Evolutionary conservation across 2,888 invertebrate genomes (phyloP), one percentile per base, ranked within the genome.

Genomic region (Proisotoma minuta): DNA sequence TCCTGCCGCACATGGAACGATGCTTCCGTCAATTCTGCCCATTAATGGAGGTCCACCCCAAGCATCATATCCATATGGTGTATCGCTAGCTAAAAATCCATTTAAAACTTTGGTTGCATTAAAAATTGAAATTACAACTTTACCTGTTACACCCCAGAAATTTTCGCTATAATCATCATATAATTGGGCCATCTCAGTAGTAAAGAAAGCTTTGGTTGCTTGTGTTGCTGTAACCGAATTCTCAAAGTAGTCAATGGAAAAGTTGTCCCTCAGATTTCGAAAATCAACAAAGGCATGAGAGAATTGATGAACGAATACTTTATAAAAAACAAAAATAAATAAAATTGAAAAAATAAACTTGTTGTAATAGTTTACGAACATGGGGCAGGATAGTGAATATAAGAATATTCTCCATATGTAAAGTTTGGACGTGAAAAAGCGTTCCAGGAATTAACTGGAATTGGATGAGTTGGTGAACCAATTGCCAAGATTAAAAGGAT

Each of bases 1-100:
- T 15, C 59, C 72, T n/a, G 72, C 60, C 1, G 72, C 72, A 62
- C 70, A 72, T 3, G 72, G 72, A 20, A 72, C 72, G 47, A 72
- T 66, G 27, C 60, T 62, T 4, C 72, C 72, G 39, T 72, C 72
- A 15, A 69, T 61, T 61, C 47, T 50, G 23, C 71, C 71, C 47
- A 57, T 51, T 1, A 65, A 57, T 47, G 68, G 70, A 20, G 72
- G 72, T 3, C 70, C 70, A 10, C 72, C 72, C 64, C 64, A 67
- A 1, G 64, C 61, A 34, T 63, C 63, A 20, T 72, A 72, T 1
- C 72, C 72, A 22, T 69, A 66, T 1, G 67, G 65, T 1, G 70
- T 70, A 28, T 72, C 72, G 0, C 67, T 67, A 3, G 72, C 72
- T 28, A 60, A 28, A 5, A 61, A 34, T 34, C 15, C 8, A 34